Evolutionary conservation across 2,888 invertebrate genomes (phyloP), one percentile per base, ranked within the genome.

Genomic region (Desoria tigrina): DNA sequence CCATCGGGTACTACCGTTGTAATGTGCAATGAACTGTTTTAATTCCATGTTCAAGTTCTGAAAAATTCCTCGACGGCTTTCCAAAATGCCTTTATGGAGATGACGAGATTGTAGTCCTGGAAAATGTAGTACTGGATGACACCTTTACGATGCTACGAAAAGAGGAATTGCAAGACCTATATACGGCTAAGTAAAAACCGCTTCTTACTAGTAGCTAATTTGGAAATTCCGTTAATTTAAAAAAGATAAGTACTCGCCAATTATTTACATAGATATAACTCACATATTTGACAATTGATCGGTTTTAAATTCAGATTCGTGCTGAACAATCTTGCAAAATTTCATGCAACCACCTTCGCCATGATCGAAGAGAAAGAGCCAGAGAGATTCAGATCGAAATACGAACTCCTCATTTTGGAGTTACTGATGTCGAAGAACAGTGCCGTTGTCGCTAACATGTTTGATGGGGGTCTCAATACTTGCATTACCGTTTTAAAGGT

Each of bases 41-140:
- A 9, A 37, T 9, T 32, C 9, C 23, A 4, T 24, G 53, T n/a
- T n/a, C n/a, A n/a, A n/a, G n/a, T n/a, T n/a, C n/a, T n/a, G 59
- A 59, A 28, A 28, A 58, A 6, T 39, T 63, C 7, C 6, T 65
- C 14, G 28, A 65, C 14, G 45, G 62, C 16, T 68, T 65, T 23
- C 68, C 68, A 16, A 68, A 69, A 53, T 63, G 59, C 51, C 61
- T 62, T 28, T 57, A 61, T 26, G 69, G 60, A 28, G 65, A 69
- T 53, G 63, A 63, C 11, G 24, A 50, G 39, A 32, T 69, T 21
- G 27, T 69, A 27, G 65, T 69, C 4, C 50, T 69, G 4, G 69
- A 69, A 56, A 65, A 69, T 49, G 54, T 69, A 7, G 57, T 62
- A 1, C 11, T 57, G 24, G 60, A 65, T 14, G 61, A 65, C 7